Evolutionary conservation across 2,113 vertebrate genomes (phyloP).

Genomic region (Erythrolamprus reginae): DNA sequence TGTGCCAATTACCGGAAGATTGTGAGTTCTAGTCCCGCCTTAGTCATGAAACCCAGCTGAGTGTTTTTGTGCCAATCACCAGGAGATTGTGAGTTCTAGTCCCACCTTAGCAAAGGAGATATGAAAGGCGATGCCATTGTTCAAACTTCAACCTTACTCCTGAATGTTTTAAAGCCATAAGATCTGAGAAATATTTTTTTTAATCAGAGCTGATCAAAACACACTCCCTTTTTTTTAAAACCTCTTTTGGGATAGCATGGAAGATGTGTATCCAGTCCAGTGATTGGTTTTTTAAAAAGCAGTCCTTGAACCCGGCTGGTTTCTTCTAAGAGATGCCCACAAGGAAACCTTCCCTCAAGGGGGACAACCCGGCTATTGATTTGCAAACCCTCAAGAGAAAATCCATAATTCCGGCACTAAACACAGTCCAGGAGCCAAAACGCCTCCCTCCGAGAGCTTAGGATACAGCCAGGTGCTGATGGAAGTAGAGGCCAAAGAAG

Average conservation of each 20-base stretch:
- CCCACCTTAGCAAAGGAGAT: neutral
- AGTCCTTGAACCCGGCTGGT: no score
- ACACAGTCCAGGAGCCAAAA: no score
- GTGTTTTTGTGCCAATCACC: neutral
- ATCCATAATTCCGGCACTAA: neutral
- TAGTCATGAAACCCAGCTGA: neutral
- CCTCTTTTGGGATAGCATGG: neutral
- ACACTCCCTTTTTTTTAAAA: neutral
- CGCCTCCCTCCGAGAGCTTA: conserved; percentile 16
- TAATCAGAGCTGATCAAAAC: neutral
- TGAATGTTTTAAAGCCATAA: neutral
- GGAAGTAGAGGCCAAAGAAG: conserved; percentile 93
- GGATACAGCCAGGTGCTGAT: conserved; percentile 84
- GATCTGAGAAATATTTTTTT: neutral
- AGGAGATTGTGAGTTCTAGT: neutral
- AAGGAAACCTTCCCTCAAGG: no score
- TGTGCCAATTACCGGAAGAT: no score
- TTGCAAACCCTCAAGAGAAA: neutral
- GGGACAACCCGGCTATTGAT: neutral
- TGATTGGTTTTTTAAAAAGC: neutral
- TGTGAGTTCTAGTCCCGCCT: neutral
- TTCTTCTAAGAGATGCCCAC: neutral
- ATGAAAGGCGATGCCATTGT: neutral
- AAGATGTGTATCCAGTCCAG: neutral
- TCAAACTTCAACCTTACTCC: neutral